phyloP scores from a whole-genome alignment of 2,797 vertebrate genomes.

The Catamblyrhynchus diadema region DNA sequence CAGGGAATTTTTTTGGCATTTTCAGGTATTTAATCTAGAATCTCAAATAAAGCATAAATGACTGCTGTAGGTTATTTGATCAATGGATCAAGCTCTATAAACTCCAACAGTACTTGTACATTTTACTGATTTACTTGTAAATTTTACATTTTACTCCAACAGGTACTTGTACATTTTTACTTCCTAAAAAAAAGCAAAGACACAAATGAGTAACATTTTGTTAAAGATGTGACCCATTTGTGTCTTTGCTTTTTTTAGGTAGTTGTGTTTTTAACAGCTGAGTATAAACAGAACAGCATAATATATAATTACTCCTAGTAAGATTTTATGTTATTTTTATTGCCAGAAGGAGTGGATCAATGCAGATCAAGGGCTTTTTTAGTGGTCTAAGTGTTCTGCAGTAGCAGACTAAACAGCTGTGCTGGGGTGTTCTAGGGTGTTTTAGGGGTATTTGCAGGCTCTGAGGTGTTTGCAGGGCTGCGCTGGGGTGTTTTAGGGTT shows the following conservation, averaged over 20 bases:
- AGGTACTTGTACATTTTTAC: neutral
- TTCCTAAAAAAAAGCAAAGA: neutral
- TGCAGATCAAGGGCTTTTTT: neutral
- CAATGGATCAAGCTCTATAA: neutral
- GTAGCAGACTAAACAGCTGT: neutral
- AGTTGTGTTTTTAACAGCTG: neutral
- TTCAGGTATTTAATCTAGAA: neutral
- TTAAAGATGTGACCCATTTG: neutral
- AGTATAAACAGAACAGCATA: neutral
- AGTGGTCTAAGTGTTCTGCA: neutral
- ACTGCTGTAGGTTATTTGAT: neutral
- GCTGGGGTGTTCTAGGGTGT: neutral
- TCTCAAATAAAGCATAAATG: neutral
- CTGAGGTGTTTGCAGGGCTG: too few species aligned
- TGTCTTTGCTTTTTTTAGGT: neutral
- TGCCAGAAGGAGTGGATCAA: neutral
- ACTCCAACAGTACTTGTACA: neutral
- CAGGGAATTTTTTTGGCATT: neutral
- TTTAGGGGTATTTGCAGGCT: neutral
- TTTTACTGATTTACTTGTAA: neutral
- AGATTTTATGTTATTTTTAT: neutral
- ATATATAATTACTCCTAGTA: neutral
- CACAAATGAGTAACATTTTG: neutral
- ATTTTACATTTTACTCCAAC: neutral
- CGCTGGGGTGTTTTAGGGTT: neutral